Evolutionary conservation across 92 coral and sea anemone species (phyloP), one percentile per base, ranked within the genome.

Genomic region (Phenganax subtilis): DNA sequence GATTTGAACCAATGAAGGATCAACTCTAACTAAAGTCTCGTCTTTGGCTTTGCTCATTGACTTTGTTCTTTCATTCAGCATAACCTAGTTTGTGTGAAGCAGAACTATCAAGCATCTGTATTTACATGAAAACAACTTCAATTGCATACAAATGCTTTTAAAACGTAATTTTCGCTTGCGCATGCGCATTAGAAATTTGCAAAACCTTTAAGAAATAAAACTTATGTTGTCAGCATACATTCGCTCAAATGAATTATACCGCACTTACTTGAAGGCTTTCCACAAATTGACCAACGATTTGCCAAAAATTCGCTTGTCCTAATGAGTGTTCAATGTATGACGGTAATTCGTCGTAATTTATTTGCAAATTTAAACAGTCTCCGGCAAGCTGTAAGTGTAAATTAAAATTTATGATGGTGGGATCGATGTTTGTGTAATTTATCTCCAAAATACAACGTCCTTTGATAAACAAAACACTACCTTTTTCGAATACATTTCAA

Each of bases 1-100:
- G 28, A 93, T 96, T 88, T 93, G 97, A 53, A 93, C 88, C 64
- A 93, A 81, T 51, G 96, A 83, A 54, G 89, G 78, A 55, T 91
- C 97, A 51, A 87, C 66, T 16, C 71, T 82, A 27, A 74, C 73
- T 1, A 53, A 54, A 57, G 30, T 60, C 53, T 58, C 15, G 2
- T 61, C 65, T 6, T 81, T 82, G 20, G 6, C 8, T 75, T 58
- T 75, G 20, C 58, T 28, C 74, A 81, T 85, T 65, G 71, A 72
- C 53, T 57, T 77, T 55, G 71, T 72, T 54, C 80, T 68, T 11
- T 71, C 73, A 37, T 68, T 68, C 52, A 68, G 16, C 73, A 68
- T 68, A 9, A 17, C 73, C 73, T 68, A 53, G 8, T 16, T 68
- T 37, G 73, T 29, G 20, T 68, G 10, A 61, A 7, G 7, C 5